Base-by-base conservation (phyloP, 2,888 invertebrate genomes). In the Dynastes tityus region DNA sequence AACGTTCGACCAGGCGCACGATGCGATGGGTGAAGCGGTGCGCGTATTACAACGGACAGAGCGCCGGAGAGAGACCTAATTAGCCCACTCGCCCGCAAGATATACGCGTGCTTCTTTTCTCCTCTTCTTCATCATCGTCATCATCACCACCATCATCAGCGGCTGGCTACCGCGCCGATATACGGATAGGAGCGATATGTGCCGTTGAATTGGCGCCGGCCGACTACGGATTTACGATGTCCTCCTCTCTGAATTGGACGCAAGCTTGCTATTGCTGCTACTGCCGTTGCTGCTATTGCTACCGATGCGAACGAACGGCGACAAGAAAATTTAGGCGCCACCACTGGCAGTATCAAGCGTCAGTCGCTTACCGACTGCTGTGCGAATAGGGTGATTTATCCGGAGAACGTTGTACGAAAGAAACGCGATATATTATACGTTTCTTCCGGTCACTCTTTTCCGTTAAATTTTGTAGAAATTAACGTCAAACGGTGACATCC, bases 261-360 rank as follows among this genome's bases (percentile, higher is more conserved):
- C 82, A 80, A 81, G 81, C 8, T 8, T 79, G 80, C 78, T 53
- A 16, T 11, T 8, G 37, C 32, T 22, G 55, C 27, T 32, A 55
- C 71, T 65, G 58, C 6, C 13, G 61, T 16, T 16, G 61, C 61
- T 61, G 11, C 61, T 61, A 22, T 11, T 29, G 64, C 49, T 22
- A 55, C 55, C 55, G 55, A 55, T 55, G 79, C 80, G 81, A 82
- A 81, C 27, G 37, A 32, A 80, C 80, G 79, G 71, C 45, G 79
- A 81, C 81, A 84, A 83, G 84, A 84, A 85, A 85, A 85, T 85
- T 85, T 85, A 84, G 85, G 85, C 85, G 85, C 84, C 85, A 84
- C 82, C 80, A 76, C 53, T 55, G 79, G 77, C 53, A 58, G 80
- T 81, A 83, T 82, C 83, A 83, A 81, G 80, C 82, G 80, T 80